These are phyloP conservation scores for Carapus acus DNA, from an alignment of 2,797 vertebrate species.

Conservation along the genomic window DNA sequence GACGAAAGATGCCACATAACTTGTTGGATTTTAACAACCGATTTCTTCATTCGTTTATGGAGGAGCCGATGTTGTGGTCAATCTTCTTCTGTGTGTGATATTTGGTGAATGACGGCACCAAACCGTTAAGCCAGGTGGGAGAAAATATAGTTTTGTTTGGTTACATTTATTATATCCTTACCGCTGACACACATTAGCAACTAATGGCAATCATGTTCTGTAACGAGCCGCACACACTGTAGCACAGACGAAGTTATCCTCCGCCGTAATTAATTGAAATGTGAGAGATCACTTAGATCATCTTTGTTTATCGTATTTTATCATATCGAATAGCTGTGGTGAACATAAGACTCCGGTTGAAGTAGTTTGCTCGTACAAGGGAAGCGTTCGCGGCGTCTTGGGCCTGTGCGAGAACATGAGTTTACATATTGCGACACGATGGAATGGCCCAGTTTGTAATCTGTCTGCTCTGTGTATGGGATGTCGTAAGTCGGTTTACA, in stretches of 20 bases:
- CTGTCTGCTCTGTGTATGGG: not conserved
- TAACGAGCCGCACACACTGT: not conserved
- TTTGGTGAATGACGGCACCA: slow-evolving; percentile 12
- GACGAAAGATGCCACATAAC: slow-evolving; percentile 40
- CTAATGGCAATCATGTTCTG: slow-evolving; percentile 15
- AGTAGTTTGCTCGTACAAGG: not conserved
- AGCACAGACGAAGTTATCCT: not conserved
- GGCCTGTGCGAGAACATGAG: slow-evolving; percentile 16
- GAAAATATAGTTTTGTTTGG: slow-evolving; percentile 36
- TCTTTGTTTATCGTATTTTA: too few relatives aligned
- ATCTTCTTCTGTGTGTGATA: slow-evolving; percentile 1
- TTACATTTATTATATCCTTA: not conserved
- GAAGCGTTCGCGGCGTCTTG: not conserved
- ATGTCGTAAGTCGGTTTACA: not conserved
- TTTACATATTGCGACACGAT: slow-evolving; percentile 37
- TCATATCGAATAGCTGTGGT: too few relatives aligned
- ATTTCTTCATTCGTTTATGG: slow-evolving; percentile 11
- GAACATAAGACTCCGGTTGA: not conserved
- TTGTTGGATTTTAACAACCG: slow-evolving; percentile 43
- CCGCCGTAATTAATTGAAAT: too few relatives aligned
- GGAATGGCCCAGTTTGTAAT: slow-evolving; percentile 44
- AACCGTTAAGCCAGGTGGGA: not conserved
- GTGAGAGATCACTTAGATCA: too few relatives aligned
- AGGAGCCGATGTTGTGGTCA: too few relatives aligned
- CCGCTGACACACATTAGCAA: not conserved